Percentiles rank a stretch among this genome's conserved stretches.
Evolutionary conservation across 1,140 invertebrate genomes (phyloP).

Genomic region (Teleopsis dalmanni): DNA sequence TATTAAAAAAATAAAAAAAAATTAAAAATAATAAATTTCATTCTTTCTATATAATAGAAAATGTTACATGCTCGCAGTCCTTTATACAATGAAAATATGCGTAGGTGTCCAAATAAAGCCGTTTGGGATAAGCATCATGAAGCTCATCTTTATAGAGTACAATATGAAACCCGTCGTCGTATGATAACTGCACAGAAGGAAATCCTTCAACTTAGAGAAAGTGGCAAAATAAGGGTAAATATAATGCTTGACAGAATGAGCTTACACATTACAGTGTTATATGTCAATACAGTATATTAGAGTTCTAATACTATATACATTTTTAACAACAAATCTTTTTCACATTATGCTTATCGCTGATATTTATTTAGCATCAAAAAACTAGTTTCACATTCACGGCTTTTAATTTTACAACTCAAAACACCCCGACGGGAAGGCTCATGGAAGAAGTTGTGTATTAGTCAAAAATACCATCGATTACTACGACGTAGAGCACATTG

Average conservation of each 20-base stretch:
- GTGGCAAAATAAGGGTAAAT: conserved; percentile 19
- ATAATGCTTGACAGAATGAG: too few species aligned
- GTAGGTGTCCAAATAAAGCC: conserved; percentile 14
- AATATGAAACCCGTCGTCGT: conserved; percentile 34
- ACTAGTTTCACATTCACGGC: neutral
- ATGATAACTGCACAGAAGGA: conserved; percentile 28
- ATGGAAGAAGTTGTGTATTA: too few species aligned
- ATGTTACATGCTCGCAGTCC: conserved; percentile 36
- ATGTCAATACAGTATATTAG: too few species aligned
- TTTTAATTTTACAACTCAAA: neutral
- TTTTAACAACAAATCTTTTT: too few species aligned
- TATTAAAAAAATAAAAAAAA: neutral
- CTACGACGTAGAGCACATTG: too few species aligned
- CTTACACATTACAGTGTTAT: neutral
- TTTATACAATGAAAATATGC: conserved; percentile 24
- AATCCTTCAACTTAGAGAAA: conserved; percentile 17
- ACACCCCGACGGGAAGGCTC: too few species aligned
- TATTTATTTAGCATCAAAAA: too few species aligned
- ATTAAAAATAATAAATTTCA: neutral
- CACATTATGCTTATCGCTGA: too few species aligned
- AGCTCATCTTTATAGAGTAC: conserved; percentile 24
- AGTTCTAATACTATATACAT: neutral
- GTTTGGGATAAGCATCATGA: conserved; percentile 13
- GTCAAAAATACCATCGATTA: too few species aligned
- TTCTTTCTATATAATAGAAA: conserved; percentile 19